Conservation (phyloP, 2,113 vertebrate genomes). For the Geococcyx californianus region DNA sequence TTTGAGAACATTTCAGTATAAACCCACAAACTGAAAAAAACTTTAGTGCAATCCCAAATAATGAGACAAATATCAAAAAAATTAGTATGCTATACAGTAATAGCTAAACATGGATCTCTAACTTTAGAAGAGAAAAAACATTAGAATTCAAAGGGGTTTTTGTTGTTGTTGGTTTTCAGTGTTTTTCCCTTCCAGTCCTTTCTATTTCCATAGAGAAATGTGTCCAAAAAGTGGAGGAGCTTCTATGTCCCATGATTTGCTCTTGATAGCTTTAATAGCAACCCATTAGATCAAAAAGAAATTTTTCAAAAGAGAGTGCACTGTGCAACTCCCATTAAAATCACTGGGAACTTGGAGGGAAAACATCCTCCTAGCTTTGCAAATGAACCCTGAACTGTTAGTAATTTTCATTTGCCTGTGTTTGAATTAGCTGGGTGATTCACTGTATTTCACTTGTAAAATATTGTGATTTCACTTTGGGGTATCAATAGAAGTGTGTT, state of each 20-base stretch:
- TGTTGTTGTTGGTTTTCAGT: accelerated
- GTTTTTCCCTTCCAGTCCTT: background rate
- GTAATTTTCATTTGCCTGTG: background rate
- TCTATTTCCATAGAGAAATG: background rate
- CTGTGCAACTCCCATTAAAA: background rate
- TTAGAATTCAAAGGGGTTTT: background rate
- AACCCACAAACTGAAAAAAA: background rate
- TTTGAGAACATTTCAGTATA: background rate
- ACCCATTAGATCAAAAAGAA: background rate
- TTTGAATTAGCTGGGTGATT: conserved; percentile 20
- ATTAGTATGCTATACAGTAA: background rate
- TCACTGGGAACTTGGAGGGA: background rate
- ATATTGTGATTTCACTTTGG: background rate
- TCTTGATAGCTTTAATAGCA: background rate
- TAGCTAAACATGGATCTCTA: background rate
- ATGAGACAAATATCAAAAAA: background rate
- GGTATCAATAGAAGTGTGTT: background rate
- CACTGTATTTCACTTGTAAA: background rate
- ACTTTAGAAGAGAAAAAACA: background rate
- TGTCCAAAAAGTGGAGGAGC: background rate
- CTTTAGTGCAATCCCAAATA: background rate
- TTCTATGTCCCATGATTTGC: background rate
- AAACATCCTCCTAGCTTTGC: background rate
- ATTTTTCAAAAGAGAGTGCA: background rate
- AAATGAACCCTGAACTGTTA: background rate